Base-by-base conservation (phyloP, 2,113 vertebrate species). In the Diphyllodes magnificus region DNA sequence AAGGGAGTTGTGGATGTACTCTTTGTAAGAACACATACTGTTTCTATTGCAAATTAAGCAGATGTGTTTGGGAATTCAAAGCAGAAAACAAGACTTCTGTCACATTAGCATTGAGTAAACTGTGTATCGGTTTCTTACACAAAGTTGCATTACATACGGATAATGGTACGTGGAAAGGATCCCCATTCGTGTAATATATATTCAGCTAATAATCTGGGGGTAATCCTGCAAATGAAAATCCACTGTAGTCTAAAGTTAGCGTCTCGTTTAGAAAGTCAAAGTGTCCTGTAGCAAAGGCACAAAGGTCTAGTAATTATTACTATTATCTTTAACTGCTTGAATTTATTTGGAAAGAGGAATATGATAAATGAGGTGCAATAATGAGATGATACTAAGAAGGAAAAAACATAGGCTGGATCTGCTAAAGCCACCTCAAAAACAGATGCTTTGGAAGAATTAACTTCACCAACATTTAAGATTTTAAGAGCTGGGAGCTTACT, bases 31-130 rank as follows among this genome's bases (percentile, higher is more conserved):
- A 31, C 50, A 45, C 45, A 33, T 54, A 24, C 13, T 53, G 45
- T 82, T 73, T 65, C 59, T 80, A 9, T 19, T 90, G 86, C 86
- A 47, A 83, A 51, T 93, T 70, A 78, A 92, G 51, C n/a, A 85
- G 70, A 42, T 1, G 7, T 39, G 56, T 75, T 73, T 45, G 42
- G 50, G 71, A 92, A 47, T 42, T 77, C 92, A 30, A 72, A 82
- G 81, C 25, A 49, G 40, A 92, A 82, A 81, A 40, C 39, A 72
- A 37, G 35, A 11, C 68, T 56, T 77, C 24, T 40, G 56, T 88
- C 7, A 20, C 27, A 20, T 44, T 83, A 68, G 53, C 37, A 2
- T 85, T 66, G 56, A 56, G 15, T 82, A 44, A 76, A 50, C 47
- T 45, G 33, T 49, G 35, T 78, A n/a, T 64, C 11, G 8, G 18